Evolutionary conservation across 2,888 invertebrate genomes (phyloP).

Genomic region (Apoderus coryli): DNA sequence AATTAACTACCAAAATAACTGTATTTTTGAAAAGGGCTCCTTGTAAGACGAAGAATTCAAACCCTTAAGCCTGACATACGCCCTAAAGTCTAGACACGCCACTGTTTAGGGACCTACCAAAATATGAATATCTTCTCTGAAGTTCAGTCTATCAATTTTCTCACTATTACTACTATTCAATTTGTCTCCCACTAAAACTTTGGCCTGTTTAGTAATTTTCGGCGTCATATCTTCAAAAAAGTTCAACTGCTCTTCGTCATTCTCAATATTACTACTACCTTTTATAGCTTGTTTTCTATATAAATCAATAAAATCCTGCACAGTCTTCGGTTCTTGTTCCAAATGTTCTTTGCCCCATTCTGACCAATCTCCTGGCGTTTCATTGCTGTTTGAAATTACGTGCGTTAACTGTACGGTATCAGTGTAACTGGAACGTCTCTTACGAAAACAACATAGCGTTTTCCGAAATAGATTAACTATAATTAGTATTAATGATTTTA

Average conservation of each 20-base stretch:
- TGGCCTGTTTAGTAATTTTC: constrained; percentile 42
- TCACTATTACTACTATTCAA: no score
- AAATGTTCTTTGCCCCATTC: constrained; percentile 44
- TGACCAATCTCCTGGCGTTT: constrained; percentile 33
- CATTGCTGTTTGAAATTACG: constrained; percentile 32
- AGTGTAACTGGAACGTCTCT: constrained; percentile 37
- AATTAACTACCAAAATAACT: no score
- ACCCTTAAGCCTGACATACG: no score
- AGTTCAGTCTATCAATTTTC: constrained; percentile 19
- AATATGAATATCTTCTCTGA: not conserved
- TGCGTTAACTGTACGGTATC: constrained; percentile 41
- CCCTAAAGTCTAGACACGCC: no score
- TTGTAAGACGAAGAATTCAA: no score
- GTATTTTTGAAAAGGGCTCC: no score
- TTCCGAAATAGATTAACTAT: constrained; percentile 40
- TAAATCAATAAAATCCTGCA: constrained; percentile 49
- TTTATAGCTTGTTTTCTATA: constrained; percentile 38
- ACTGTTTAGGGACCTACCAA: no score
- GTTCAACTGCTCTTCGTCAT: constrained; percentile 34
- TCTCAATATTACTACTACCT: constrained; percentile 28
- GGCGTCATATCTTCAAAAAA: constrained; percentile 50
- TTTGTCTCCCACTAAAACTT: constrained; percentile 40
- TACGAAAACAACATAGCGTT: constrained; percentile 46
- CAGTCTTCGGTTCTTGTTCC: constrained; percentile 29
- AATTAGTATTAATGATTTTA: constrained; percentile 40